Percentiles rank a stretch among this genome's conserved stretches.
Conservation (phyloP, 1,140 invertebrate species). For the Mamestra configurata region DNA sequence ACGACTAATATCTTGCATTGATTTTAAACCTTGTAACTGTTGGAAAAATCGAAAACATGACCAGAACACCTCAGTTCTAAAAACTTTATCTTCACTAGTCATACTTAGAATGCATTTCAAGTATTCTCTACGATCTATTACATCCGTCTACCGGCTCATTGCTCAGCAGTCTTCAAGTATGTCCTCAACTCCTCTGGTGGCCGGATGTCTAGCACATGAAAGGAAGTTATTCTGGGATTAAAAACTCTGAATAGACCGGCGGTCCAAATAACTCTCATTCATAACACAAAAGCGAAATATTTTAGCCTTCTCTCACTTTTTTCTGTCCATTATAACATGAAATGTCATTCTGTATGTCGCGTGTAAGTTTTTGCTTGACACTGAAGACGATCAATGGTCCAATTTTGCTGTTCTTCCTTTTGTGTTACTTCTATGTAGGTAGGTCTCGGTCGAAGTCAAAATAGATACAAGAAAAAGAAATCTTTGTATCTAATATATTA, state of each 20-base stretch:
- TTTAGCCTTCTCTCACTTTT: conserved; percentile 3
- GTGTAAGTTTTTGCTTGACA: conserved; percentile 28
- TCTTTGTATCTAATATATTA: no score
- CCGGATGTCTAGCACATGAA: conserved; percentile 49
- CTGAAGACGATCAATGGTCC: neutral
- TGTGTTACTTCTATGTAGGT: neutral
- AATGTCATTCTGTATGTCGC: neutral
- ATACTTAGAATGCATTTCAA: neutral
- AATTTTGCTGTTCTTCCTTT: neutral
- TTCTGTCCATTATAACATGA: conserved; percentile 12
- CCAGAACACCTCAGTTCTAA: no score
- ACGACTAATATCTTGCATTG: conserved; percentile 10
- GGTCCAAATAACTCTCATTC: conserved; percentile 49
- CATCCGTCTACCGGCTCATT: neutral
- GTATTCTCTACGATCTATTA: neutral
- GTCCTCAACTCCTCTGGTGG: conserved; percentile 41
- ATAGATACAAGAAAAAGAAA: neutral
- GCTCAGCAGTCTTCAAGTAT: conserved; percentile 28
- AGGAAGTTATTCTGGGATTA: conserved; percentile 48
- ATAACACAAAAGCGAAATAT: conserved; percentile 28
- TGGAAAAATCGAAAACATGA: no score
- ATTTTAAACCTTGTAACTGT: neutral
- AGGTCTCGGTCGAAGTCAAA: neutral
- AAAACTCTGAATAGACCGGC: conserved; percentile 34
- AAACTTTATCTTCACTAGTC: neutral